Percentiles rank a stretch among this genome's conserved stretches.
These are phyloP conservation scores for Cephalopholis sonnerati DNA, from an alignment of 2,113 vertebrate genomes.

Conservation along the genomic window DNA sequence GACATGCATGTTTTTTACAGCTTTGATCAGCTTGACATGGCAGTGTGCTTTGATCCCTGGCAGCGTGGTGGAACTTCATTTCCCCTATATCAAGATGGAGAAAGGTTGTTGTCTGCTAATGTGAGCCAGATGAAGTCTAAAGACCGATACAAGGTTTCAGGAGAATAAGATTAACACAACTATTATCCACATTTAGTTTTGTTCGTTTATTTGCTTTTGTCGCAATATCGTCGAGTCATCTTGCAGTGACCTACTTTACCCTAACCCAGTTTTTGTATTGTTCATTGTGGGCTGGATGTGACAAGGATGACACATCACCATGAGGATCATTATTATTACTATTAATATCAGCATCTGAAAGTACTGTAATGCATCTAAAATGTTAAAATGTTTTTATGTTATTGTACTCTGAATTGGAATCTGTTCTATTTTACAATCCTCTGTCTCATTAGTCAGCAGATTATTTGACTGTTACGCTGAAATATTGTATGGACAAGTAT, in stretches of 20 bases:
- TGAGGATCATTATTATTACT: background rate
- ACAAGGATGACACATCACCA: background rate
- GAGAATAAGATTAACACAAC: background rate
- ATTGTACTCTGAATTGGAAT: background rate
- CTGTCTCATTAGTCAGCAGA: background rate
- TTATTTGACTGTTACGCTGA: background rate
- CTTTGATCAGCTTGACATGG: constrained; percentile 17
- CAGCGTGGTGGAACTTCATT: constrained; percentile 12
- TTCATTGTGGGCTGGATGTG: background rate
- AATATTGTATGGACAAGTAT: background rate
- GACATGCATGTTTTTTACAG: constrained; percentile 8
- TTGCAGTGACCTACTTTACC: background rate
- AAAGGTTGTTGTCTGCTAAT: background rate
- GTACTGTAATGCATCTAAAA: too few species aligned
- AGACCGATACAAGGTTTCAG: background rate
- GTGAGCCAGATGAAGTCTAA: constrained; percentile 12
- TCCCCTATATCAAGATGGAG: background rate
- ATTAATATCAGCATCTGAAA: background rate
- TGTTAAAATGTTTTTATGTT: background rate
- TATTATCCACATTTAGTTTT: background rate
- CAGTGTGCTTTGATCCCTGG: background rate
- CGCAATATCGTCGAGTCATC: background rate
- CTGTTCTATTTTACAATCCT: background rate
- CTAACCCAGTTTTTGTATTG: background rate
- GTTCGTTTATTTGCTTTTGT: background rate